phyloP scores from a whole-genome alignment of 2,888 invertebrate species.

The Hipparchia semele region DNA sequence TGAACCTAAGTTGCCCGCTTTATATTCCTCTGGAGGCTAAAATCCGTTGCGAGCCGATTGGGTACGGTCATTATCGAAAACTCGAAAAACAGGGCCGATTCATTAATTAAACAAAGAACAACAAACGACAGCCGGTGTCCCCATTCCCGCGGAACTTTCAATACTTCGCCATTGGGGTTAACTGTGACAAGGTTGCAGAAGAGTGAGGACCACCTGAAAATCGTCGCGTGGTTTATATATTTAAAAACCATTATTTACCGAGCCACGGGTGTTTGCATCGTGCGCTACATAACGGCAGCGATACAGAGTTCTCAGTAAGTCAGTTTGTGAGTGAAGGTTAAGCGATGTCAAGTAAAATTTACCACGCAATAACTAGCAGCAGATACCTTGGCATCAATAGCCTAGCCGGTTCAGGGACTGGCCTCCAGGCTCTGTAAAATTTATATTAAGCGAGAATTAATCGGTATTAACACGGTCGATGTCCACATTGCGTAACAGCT shows the following conservation, averaged over 20 bases:
- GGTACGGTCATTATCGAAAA: slow-evolving; percentile 39
- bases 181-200: slow-evolving; percentile 75
- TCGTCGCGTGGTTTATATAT: slow-evolving; percentile 54
- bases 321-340: slow-evolving; percentile 66
- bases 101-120: slow-evolving; percentile 66
- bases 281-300: slow-evolving; percentile 43
- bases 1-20: slow-evolving; percentile 14
- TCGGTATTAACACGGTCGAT: slow-evolving; percentile 7
- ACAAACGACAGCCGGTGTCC: slow-evolving; percentile 57
- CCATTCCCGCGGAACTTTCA: slow-evolving; percentile 71
- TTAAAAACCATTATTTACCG: slow-evolving; percentile 25
- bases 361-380: slow-evolving; percentile 77
- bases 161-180: slow-evolving; percentile 67
- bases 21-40: slow-evolving; percentile 25
- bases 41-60: slow-evolving; percentile 33
- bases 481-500: slow-evolving; percentile 21
- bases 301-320: slow-evolving; percentile 53
- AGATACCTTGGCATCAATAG: slow-evolving; percentile 76
- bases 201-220: slow-evolving; percentile 65
- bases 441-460: slow-evolving; percentile 23
- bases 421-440: slow-evolving; percentile 20
- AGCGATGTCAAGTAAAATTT: slow-evolving; percentile 79
- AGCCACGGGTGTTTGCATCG: slow-evolving; percentile 51
- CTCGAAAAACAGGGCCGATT: slow-evolving; percentile 46
- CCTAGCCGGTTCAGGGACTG: slow-evolving; percentile 44